Evolutionary conservation across 1,140 invertebrate genomes (phyloP), one percentile per base, ranked within the genome.

Genomic region (Euwallacea fornicatus): DNA sequence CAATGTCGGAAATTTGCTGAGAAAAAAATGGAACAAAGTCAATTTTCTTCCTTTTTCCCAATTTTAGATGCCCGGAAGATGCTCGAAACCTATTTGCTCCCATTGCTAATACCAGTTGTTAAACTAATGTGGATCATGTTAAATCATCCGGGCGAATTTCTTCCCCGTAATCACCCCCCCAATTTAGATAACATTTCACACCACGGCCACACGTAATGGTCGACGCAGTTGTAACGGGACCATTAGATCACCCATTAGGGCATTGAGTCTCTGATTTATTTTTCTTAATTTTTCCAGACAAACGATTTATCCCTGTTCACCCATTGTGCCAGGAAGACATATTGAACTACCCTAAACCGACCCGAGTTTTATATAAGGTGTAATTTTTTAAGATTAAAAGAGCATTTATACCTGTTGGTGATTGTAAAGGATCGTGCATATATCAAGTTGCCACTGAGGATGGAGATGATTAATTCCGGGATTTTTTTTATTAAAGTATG

Each of bases 151-250:
- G 60, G 60, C 60, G 42, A 62, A 54, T 65, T 65, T 65, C 62
- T 65, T 54, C 62, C 15, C 62, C 41, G 42, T 50, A 53, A 65
- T 53, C 47, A 50, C 11, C 44, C 33, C 42, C 46, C 42, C 62
- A 65, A 65, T 65, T 65, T 65, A 65, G 62, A 65, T 65, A 65
- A 65, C 62, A 65, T 65, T 65, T 65, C 50, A 42, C 62, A 65
- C 62, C 7, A 42, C 60, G 41, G 62, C 44, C 50, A 41, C 44
- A 54, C 50, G 16, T 65, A 65, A 65, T 65, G 44, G 46, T 41
- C 62, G 47, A 65, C 46, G 50, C 62, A 65, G 62, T 65, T 54
- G 62, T 65, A 65, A 65, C 50, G 47, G 62, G 21, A 21, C 62
- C 47, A 65, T 65, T 54, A 53, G 62, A 65, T 65, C 62, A 54